These are phyloP conservation scores for Salvelinus namaycush DNA, from an alignment of 2,113 vertebrate genomes.

Conservation along the genomic window DNA sequence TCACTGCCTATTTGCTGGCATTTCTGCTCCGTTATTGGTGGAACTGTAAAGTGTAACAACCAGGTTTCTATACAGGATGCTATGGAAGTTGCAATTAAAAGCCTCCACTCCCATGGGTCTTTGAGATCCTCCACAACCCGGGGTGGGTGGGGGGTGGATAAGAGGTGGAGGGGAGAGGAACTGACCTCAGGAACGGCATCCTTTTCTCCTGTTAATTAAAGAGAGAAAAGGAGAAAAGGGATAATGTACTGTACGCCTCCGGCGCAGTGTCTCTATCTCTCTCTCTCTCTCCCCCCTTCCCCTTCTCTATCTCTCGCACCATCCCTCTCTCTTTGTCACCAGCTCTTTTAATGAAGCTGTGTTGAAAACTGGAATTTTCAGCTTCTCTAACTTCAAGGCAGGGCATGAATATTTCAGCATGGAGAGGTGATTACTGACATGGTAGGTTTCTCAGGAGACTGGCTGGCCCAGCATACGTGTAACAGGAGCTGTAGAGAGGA, in stretches of 20 bases:
- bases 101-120: neutral
- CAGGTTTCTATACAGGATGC: neutral
- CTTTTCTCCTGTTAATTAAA: conserved; percentile 46
- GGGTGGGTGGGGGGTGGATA: neutral
- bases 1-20: neutral
- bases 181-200: conserved; percentile 37
- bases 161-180: conserved; percentile 3
- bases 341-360: conserved; percentile 46
- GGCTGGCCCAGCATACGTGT: neutral
- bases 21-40: neutral
- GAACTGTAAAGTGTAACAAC: neutral
- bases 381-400: conserved; percentile 23
- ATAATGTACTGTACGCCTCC: neutral
- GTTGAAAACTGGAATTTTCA: conserved; percentile 16
- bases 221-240: neutral
- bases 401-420: conserved; percentile 41
- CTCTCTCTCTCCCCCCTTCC: neutral
- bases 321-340: conserved; percentile 20
- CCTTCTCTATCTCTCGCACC: neutral
- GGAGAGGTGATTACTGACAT: neutral
- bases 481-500: neutral
- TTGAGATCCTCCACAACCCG: neutral
- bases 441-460: neutral
- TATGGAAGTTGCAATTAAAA: neutral
- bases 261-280: neutral